Conservation (phyloP, 2,797 vertebrate genomes). For the Simalia tracyae region DNA sequence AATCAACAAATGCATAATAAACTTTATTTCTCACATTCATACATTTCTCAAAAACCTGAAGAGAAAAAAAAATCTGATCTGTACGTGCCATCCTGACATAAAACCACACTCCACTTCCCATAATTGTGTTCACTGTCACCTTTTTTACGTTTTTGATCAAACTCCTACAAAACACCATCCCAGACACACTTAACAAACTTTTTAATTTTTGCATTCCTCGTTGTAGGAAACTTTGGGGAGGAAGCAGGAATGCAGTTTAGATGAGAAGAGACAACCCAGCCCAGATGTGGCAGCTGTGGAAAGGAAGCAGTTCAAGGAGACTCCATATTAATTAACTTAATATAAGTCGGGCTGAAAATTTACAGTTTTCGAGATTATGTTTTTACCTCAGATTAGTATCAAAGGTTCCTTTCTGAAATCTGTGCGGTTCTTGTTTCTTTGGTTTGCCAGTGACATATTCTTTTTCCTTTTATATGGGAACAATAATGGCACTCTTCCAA, state of each 20-base stretch:
- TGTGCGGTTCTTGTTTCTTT: not conserved
- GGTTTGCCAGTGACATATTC: not conserved
- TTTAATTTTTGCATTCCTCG: not conserved
- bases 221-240: not conserved
- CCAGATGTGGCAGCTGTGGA: not conserved
- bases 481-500: not conserved
- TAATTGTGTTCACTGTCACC: not conserved
- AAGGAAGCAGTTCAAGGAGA: not conserved
- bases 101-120: not conserved
- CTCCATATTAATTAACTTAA: not conserved
- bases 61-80: not conserved
- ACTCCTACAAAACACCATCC: not conserved
- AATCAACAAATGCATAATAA: not conserved
- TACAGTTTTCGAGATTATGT: not conserved
- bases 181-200: not conserved
- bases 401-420: not conserved
- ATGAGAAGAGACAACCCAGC: not conserved
- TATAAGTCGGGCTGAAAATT: not conserved
- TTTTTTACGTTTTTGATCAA: not conserved
- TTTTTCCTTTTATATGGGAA: not conserved
- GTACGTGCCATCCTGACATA: not conserved
- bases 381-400: not conserved
- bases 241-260: not conserved
- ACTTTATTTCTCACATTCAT: not conserved
- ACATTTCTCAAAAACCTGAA: not conserved